Conservation (phyloP, 2,888 invertebrate genomes). For the Theretra japonica region DNA sequence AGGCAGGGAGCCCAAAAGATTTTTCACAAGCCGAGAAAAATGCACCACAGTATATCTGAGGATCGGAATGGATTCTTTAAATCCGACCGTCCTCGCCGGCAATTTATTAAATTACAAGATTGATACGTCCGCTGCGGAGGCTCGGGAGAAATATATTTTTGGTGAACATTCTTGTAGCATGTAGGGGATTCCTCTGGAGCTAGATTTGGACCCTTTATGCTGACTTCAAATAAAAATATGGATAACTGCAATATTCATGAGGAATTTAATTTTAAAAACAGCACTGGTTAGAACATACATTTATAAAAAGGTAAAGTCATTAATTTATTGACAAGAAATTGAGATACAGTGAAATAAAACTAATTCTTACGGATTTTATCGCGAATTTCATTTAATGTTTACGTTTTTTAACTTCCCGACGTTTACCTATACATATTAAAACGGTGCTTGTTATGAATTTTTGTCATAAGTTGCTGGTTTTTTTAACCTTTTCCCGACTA, state of each 20-base stretch:
- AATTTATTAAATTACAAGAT: constrained; percentile 31
- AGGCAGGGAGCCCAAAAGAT: constrained; percentile 21
- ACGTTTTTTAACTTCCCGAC: too few species aligned
- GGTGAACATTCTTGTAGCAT: background rate
- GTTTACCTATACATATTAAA: too few species aligned
- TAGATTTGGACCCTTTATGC: background rate
- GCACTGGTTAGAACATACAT: too few species aligned
- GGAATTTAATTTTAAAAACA: too few species aligned
- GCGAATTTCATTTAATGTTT: too few species aligned
- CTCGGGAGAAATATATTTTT: constrained; percentile 10
- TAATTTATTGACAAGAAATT: too few species aligned
- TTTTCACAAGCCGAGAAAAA: constrained; percentile 28
- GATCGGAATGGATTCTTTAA: constrained; percentile 31
- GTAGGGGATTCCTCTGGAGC: background rate
- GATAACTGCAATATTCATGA: background rate
- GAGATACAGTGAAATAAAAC: too few species aligned
- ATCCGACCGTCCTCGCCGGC: constrained; percentile 21
- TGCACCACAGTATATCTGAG: constrained; percentile 20
- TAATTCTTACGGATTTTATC: too few species aligned
- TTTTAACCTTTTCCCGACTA: too few species aligned
- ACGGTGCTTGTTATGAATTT: too few species aligned
- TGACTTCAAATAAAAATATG: background rate
- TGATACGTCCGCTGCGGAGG: constrained; percentile 17
- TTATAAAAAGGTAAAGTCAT: too few species aligned
- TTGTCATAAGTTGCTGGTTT: too few species aligned